These are phyloP conservation scores for Auanema sp. DNA, from an alignment of 2,888 invertebrate species.

Conservation along the genomic window DNA sequence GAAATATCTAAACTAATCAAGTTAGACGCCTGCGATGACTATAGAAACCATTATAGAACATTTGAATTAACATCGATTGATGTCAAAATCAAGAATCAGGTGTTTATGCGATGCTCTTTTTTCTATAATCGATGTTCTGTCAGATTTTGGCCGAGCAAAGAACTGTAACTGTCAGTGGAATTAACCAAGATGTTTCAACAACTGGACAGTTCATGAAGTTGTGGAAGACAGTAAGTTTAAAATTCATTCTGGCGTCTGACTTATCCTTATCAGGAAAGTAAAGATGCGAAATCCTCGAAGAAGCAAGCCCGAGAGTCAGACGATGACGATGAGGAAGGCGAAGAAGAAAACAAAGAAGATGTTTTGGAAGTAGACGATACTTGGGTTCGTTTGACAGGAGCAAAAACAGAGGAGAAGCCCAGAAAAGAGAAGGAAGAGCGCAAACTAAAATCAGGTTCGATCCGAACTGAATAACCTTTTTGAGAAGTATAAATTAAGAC, in stretches of 20 bases:
- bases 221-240: constrained; percentile 33
- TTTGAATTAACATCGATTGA: constrained; percentile 59
- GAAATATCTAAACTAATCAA: background rate
- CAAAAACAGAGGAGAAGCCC: constrained; percentile 4
- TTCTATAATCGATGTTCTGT: background rate
- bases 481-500: constrained; percentile 2
- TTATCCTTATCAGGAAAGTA: constrained; percentile 23
- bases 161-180: constrained; percentile 35
- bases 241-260: background rate
- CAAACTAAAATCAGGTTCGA: background rate
- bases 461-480: too few species aligned
- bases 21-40: constrained; percentile 27
- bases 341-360: constrained; percentile 18
- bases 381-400: constrained; percentile 8
- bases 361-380: constrained; percentile 19
- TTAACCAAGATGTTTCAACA: constrained; percentile 38
- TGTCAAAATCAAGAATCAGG: constrained; percentile 27
- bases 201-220: constrained; percentile 39
- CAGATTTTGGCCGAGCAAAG: constrained; percentile 26
- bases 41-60: constrained; percentile 47
- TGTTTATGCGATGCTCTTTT: constrained; percentile 4
- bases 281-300: constrained; percentile 24
- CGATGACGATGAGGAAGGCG: constrained; percentile 46
- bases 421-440: constrained; percentile 7
- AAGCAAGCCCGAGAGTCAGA: constrained; percentile 37